A percentile compares a stretch with the other conserved stretches of the same genome.
phyloP scores from a whole-genome alignment of 2,113 vertebrate species.

The Epinephelus lanceolatus region DNA sequence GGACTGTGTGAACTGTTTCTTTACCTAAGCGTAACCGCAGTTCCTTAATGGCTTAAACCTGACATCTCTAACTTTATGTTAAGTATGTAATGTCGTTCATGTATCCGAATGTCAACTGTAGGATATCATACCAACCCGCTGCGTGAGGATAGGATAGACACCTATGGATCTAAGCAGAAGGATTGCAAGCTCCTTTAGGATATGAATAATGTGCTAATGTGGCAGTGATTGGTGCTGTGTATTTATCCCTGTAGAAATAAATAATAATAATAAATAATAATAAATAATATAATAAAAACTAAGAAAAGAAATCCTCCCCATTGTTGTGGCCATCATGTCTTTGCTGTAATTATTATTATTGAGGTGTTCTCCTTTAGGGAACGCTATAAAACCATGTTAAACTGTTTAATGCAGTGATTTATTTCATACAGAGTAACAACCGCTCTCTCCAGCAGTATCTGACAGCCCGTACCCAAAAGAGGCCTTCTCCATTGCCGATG shows the following conservation, averaged over 20 bases:
- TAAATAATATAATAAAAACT: conserved; percentile 27
- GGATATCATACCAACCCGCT: too few species aligned
- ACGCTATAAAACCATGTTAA: neutral
- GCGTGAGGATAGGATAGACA: too few species aligned
- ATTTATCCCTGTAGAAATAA: conserved; percentile 29
- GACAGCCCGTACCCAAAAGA: conserved; percentile 87
- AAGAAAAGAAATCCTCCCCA: conserved; percentile 8
- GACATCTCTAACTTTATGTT: too few species aligned
- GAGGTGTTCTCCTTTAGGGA: neutral
- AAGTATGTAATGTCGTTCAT: too few species aligned
- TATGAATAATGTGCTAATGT: neutral
- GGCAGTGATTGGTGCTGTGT: neutral
- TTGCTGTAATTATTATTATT: conserved; percentile 3
- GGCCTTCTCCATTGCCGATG: conserved; percentile 88
- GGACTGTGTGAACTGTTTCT: too few species aligned
- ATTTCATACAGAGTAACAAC: neutral
- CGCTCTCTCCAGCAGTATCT: conserved; percentile 81
- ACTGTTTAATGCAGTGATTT: neutral
- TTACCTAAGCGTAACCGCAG: too few species aligned
- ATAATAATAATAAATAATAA: too few species aligned
- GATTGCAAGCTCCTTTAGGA: too few species aligned
- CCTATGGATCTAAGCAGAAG: too few species aligned
- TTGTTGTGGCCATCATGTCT: neutral
- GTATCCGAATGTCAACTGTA: too few species aligned
- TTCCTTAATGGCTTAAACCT: too few species aligned